Evolutionary conservation across 2,113 vertebrate genomes (phyloP).

Genomic region (Oncorhynchus mykiss): DNA sequence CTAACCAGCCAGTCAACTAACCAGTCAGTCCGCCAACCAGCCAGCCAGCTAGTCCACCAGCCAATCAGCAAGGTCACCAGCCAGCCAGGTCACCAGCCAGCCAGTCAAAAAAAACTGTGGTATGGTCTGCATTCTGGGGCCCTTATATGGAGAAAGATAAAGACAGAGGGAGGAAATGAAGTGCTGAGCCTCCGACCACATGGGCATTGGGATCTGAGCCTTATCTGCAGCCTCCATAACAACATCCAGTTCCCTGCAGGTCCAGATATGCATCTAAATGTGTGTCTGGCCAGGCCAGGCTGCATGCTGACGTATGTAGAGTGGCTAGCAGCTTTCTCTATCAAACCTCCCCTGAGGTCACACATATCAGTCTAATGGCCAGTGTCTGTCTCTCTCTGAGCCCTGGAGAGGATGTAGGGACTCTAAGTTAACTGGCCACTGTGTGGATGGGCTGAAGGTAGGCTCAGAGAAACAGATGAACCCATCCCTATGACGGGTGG

Average conservation of each 20-base stretch:
- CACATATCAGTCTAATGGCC: background rate
- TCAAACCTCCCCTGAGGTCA: background rate
- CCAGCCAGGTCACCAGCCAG: too few species aligned
- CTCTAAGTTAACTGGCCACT: too few species aligned
- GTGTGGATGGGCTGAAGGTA: background rate
- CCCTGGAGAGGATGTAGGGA: background rate
- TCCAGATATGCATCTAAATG: background rate
- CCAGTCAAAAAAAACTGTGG: background rate
- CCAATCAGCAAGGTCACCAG: too few species aligned
- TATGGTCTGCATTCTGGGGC: conserved; percentile 3
- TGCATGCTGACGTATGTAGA: background rate
- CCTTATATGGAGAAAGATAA: background rate
- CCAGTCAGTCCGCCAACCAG: too few species aligned
- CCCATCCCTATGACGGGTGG: too few species aligned
- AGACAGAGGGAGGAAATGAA: background rate
- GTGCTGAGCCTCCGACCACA: background rate
- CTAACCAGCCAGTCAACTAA: background rate
- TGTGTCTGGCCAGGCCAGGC: background rate
- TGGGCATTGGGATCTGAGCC: background rate
- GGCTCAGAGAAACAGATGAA: too few species aligned
- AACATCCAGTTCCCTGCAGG: background rate
- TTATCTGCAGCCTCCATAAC: background rate
- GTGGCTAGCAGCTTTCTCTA: background rate
- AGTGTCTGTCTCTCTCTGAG: background rate
- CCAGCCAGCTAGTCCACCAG: too few species aligned